Conservation (phyloP, 1,140 invertebrate species). For the Drosophila elegans region DNA sequence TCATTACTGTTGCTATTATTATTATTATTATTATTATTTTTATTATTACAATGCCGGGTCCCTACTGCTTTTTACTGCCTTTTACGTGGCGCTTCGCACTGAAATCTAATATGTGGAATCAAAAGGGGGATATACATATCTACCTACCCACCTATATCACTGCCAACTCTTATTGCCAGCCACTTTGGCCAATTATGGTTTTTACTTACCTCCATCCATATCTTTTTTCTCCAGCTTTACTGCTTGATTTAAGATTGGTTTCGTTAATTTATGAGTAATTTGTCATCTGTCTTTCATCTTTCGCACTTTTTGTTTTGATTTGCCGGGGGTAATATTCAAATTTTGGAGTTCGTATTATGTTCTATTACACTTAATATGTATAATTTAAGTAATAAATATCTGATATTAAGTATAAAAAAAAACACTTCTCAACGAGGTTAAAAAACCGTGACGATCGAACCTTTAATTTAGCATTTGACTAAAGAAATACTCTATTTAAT, state of each 20-base stretch:
- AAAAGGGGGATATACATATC: neutral
- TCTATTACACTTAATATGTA: too few relatives aligned
- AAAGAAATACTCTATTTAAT: too few relatives aligned
- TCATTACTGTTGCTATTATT: slow-evolving; percentile 40
- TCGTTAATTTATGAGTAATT: slow-evolving; percentile 10
- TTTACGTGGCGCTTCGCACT: slow-evolving; percentile 18
- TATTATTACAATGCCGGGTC: slow-evolving; percentile 11
- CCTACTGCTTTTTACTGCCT: slow-evolving; percentile 16
- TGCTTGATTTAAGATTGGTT: slow-evolving; percentile 13
- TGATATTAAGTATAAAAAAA: too few relatives aligned
- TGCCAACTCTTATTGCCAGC: slow-evolving; percentile 17
- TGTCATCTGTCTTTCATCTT: slow-evolving; percentile 1
- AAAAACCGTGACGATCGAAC: too few relatives aligned
- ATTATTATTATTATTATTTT: slow-evolving; percentile 49
- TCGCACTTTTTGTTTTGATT: neutral
- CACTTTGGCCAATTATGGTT: slow-evolving; percentile 25
- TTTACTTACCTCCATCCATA: neutral
- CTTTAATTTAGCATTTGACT: too few relatives aligned
- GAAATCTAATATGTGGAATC: slow-evolving; percentile 28
- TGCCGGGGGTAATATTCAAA: neutral
- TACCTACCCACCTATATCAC: slow-evolving; percentile 29
- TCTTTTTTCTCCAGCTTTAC: neutral
- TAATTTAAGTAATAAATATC: neutral
- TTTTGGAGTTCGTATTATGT: too few relatives aligned
- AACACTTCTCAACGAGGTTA: too few relatives aligned